These are phyloP conservation scores for Argopecten irradians DNA, from an alignment of 1,140 invertebrate genomes.

Conservation along the genomic window DNA sequence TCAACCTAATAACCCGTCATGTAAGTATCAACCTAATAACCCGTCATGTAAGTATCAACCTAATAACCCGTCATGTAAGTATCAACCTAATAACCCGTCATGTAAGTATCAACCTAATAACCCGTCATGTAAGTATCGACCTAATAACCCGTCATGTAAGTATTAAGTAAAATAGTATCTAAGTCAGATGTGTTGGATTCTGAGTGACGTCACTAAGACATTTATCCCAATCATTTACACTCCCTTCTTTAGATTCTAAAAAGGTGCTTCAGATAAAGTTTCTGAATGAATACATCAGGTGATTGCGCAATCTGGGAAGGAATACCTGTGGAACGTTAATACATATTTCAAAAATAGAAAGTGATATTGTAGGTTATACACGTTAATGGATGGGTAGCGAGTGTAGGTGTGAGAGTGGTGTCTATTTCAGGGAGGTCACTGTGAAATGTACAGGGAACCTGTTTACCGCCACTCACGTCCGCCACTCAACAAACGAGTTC, in stretches of 20 bases:
- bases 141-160: too few relatives aligned
- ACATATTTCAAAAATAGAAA: conserved; percentile 19
- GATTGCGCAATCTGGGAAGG: not conserved
- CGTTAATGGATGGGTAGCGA: not conserved
- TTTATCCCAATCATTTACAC: not conserved
- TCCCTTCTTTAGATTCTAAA: not conserved
- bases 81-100: too few relatives aligned
- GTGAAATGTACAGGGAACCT: not conserved
- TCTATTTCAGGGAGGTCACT: not conserved
- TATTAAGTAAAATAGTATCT: too few relatives aligned
- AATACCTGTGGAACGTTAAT: not conserved
- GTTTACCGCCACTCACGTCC: not conserved
- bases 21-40: too few relatives aligned
- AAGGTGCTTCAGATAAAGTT: not conserved
- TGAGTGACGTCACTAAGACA: not conserved
- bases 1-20: too few relatives aligned
- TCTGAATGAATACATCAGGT: not conserved
- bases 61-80: too few relatives aligned
- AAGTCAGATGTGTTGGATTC: too few relatives aligned
- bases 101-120: too few relatives aligned
- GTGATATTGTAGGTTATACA: not conserved
- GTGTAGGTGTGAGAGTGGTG: not conserved
- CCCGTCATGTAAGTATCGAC: too few relatives aligned
- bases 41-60: too few relatives aligned
- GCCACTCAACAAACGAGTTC: not conserved